Conservation (phyloP, 1,140 invertebrate species). For the Goniozus legneri region DNA sequence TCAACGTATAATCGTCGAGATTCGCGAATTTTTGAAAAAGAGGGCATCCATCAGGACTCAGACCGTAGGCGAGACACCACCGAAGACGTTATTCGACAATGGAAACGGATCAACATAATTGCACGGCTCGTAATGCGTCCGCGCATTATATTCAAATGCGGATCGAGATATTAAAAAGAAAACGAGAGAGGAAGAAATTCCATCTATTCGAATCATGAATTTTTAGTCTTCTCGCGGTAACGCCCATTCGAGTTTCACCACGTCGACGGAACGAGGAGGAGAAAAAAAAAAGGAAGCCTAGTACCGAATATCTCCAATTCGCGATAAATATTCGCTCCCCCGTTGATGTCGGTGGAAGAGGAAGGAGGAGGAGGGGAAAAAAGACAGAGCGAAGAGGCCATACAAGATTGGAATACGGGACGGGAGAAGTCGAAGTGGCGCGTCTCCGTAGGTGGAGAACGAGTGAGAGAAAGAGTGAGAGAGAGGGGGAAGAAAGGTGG, state of each 20-base stretch:
- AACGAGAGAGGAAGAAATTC: slow-evolving; percentile 11
- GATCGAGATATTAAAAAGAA: not conserved
- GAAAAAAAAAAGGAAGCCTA: not conserved
- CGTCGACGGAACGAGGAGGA: no score
- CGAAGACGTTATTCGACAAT: slow-evolving; percentile 39
- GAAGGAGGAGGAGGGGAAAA: not conserved
- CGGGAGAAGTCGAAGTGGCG: not conserved
- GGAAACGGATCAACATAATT: slow-evolving; percentile 49
- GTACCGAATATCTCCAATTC: not conserved
- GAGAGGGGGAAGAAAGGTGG: not conserved
- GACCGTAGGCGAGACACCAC: no score
- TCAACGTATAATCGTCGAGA: no score
- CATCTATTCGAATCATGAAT: not conserved
- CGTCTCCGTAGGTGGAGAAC: not conserved
- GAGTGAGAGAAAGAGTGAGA: not conserved
- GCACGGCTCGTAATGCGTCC: slow-evolving; percentile 40
- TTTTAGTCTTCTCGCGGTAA: not conserved
- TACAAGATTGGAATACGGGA: not conserved
- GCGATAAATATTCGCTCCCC: not conserved
- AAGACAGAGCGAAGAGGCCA: slow-evolving; percentile 6
- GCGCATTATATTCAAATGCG: slow-evolving; percentile 50
- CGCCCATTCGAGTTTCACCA: not conserved
- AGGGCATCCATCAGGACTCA: no score
- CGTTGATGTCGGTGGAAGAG: no score
- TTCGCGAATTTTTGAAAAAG: no score